Base-by-base conservation (phyloP, 2,888 invertebrate species). In the Pogonocherus hispidulus region DNA sequence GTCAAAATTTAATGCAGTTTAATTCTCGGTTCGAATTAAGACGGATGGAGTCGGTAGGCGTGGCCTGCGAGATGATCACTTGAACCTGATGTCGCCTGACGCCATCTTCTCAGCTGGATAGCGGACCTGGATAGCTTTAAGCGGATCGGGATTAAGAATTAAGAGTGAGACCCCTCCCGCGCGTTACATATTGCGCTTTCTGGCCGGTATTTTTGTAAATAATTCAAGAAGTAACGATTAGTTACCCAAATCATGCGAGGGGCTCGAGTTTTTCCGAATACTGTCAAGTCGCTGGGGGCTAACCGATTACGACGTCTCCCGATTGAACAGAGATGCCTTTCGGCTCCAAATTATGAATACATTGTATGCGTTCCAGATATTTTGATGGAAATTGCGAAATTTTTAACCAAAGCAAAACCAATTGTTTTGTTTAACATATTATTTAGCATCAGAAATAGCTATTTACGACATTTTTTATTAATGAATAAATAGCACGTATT, bases 1-100 rank as follows among this genome's bases (percentile, higher is more conserved):
- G 78, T 77, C 78, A 76, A 73, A 71, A 72, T 76, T 78, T 77
- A 78, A 78, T 78, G 78, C 75, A 73, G 74, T 75, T 78, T 78
- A 78, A 78, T 77, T 78, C 77, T 70, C 76, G 72, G 75, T 76
- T 75, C 73, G 76, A 78, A 78, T 78, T 78, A 77, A 78, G 76
- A 78, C 76, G 71, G 75, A 76, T 78, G 78, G 76, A 75, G 74
- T 73, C 69, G 67, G 65, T 60, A 73, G 78, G 78, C 76, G 78
- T 70, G 70, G 72, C 71, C 72, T 71, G 56, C 56, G 35, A 75
- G 72, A 77, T 69, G 74, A 76, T 76, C 74, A 72, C 73, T 72
- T 68, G 73, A 77, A 78, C 76, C 71, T 73, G 76, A 75, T 74
- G 63, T 63, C 54, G 55, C 54, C 60, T 74, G 76, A 75, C 78